These are phyloP conservation scores for Cladopsammia gracilis DNA, from an alignment of 64 coral and sea anemone species.

Conservation along the genomic window DNA sequence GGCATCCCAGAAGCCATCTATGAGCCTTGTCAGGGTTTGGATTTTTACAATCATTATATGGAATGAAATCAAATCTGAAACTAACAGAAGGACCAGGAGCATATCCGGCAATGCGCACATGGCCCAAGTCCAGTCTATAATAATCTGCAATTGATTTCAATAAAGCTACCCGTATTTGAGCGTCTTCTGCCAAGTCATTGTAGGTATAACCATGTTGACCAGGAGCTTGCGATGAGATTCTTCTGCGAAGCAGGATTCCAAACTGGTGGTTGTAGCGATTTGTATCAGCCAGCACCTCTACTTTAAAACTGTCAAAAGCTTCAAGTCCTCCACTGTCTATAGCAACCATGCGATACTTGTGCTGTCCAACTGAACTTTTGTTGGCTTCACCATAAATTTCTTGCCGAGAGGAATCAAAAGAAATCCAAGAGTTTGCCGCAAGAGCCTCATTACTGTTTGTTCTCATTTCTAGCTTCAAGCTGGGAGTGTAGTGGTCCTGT, in stretches of 20 bases:
- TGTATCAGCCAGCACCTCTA: conserved; percentile 4
- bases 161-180: background rate
- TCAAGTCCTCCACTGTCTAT: conserved; percentile 34
- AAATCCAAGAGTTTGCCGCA: conserved; percentile 45
- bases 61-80: conserved; percentile 66
- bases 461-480: conserved; percentile 47
- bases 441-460: conserved; percentile 17
- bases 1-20: conserved; percentile 17
- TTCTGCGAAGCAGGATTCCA: background rate
- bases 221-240: too few species aligned
- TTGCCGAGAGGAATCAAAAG: conserved; percentile 24
- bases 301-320: background rate
- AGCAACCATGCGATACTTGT: conserved; percentile 46
- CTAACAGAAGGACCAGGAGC: conserved; percentile 31
- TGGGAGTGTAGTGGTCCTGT: conserved; percentile 39
- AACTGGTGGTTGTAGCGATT: conserved; percentile 55
- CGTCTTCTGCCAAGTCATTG: background rate
- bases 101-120: conserved; percentile 50
- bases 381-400: conserved; percentile 44
- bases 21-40: conserved; percentile 12
- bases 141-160: conserved; percentile 58
- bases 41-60: conserved; percentile 63
- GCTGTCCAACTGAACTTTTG: conserved; percentile 1
- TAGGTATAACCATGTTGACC: background rate
- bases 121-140: background rate